A percentile compares a stretch with the other conserved stretches of the same genome.
These are phyloP conservation scores for Eilema sororculum DNA, from an alignment of 2,888 invertebrate genomes.

Conservation along the genomic window DNA sequence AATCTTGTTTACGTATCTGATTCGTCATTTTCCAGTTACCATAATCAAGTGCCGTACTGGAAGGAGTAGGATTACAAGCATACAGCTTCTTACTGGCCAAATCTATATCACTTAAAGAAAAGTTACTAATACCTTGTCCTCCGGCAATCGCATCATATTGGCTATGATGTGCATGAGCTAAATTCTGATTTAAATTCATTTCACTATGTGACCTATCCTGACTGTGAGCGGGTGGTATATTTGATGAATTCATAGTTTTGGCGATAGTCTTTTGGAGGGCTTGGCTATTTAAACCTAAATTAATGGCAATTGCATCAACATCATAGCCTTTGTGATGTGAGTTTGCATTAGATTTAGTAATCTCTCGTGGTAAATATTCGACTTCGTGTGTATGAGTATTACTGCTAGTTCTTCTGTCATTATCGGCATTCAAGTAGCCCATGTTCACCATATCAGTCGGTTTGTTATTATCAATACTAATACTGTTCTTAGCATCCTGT, in stretches of 20 bases:
- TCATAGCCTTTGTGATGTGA: slow-evolving; percentile 74
- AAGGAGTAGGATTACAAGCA: slow-evolving; percentile 65
- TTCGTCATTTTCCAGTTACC: slow-evolving; percentile 80
- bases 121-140: slow-evolving; percentile 68
- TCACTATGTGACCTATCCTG: slow-evolving; percentile 69
- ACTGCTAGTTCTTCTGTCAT: slow-evolving; percentile 64
- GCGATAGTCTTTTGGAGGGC: slow-evolving; percentile 65
- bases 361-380: slow-evolving; percentile 59
- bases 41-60: slow-evolving; percentile 72
- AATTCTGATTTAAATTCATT: slow-evolving; percentile 65
- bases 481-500: slow-evolving; percentile 63
- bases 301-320: slow-evolving; percentile 78
- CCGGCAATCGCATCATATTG: slow-evolving; percentile 72
- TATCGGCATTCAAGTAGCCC: slow-evolving; percentile 80
- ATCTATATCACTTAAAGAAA: slow-evolving; percentile 81
- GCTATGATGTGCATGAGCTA: slow-evolving; percentile 75
- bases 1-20: slow-evolving; percentile 74
- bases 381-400: slow-evolving; percentile 65
- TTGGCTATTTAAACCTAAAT: slow-evolving; percentile 76
- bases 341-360: slow-evolving; percentile 60
- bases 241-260: slow-evolving; percentile 62
- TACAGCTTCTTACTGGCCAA: slow-evolving; percentile 80
- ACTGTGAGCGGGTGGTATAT: slow-evolving; percentile 71
- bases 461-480: slow-evolving; percentile 58
- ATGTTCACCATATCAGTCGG: slow-evolving; percentile 81